Base-by-base conservation (phyloP, 2,797 vertebrate species). In the Poliocrania exsul region DNA sequence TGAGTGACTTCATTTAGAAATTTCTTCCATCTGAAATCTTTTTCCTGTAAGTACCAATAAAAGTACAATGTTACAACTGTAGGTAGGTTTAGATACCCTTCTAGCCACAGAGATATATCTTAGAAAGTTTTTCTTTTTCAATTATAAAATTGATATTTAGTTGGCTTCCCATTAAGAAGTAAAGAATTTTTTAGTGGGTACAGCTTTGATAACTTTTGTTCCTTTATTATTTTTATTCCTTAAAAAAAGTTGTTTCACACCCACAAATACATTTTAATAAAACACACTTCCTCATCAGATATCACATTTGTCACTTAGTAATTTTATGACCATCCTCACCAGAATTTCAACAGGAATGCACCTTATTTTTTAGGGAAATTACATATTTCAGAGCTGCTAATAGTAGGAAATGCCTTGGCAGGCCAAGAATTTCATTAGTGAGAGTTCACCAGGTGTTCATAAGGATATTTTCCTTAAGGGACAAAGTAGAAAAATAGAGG, bases 361-460 rank as follows among this genome's bases (percentile, higher is more conserved):
- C 61, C 19, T n/a, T 56, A 50, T 14, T 18, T 25, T 50, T 64
- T 42, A 38, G 16, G 58, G 46, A 29, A 80, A 61, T 61, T 33
- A 37, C 40, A 7, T 64, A 70, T 65, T 81, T 88, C 10, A 77
- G 40, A 29, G 7, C n/a, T 29, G 40, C 16, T 35, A 54, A 49
- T 13, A 8, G 51, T 40, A 23, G 64, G 35, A 64, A 73, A 65
- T 54, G 40, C 49, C 53, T 60, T 93, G 92, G 91, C 88, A 94
- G 53, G 60, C 33, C 47, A 54, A 46, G 21, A 47, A 18, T 53
- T 16, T 74, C 80, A n/a, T 88, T 64, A 85, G 26, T 31, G 67
- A 65, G 71, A 65, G 20, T 38, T 80, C 86, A 82, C 56, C 93
- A 88, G 93, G 88, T 90, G 83, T 88, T 94, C 54, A 8, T 49